Evolutionary conservation across 2,113 vertebrate species (phyloP).

Genomic region (Emydura subglobosa): DNA sequence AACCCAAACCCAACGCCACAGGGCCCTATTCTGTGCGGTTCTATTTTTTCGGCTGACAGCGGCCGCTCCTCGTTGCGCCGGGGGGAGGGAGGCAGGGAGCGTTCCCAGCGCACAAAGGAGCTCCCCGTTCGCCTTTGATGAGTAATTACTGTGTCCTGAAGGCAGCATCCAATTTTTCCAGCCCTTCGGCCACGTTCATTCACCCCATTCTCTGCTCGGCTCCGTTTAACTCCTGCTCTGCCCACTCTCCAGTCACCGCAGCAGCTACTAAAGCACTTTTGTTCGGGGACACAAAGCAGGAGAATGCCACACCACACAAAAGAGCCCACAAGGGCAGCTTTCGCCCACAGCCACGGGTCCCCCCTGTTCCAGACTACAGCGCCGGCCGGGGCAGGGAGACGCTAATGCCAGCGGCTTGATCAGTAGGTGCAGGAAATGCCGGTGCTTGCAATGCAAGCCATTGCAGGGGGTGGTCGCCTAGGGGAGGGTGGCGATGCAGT

Average conservation of each 20-base stretch:
- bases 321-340: background rate
- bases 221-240: background rate
- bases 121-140: slow-evolving; percentile 61
- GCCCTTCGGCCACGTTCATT: background rate
- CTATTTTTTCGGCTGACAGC: background rate
- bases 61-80: background rate
- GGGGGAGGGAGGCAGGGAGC: background rate
- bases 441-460: background rate
- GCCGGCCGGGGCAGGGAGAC: background rate
- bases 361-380: background rate
- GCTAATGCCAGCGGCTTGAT: background rate
- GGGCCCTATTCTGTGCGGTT: too few relatives aligned
- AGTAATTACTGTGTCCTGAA: slow-evolving; percentile 62
- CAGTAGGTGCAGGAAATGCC: background rate
- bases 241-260: background rate
- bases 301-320: slow-evolving; percentile 60
- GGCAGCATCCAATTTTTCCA: slow-evolving; percentile 32
- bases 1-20: background rate
- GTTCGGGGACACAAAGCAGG: slow-evolving; percentile 65
- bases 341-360: background rate
- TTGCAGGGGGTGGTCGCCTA: background rate
- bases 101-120: slow-evolving; percentile 47
- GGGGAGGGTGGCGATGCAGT: background rate
- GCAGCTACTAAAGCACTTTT: slow-evolving; percentile 66
- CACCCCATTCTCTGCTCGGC: background rate